Conservation (phyloP, 2,113 vertebrate species). For the Paradoxurus hermaphroditus region DNA sequence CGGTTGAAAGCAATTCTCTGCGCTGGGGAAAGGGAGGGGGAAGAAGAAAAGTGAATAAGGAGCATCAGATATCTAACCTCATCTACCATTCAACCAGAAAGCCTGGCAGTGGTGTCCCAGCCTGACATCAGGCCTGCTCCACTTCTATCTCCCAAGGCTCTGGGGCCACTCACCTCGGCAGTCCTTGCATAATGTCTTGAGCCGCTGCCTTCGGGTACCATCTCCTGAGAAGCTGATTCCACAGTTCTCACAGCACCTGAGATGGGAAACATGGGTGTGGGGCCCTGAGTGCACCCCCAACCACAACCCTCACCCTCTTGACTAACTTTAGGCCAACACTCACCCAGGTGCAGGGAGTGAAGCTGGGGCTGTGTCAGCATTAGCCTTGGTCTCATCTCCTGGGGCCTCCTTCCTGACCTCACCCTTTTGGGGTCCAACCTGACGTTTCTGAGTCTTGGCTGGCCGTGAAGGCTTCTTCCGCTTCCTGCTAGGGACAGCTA, state of each 20-base stretch:
- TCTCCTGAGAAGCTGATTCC: conserved; percentile 72
- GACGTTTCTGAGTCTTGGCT: conserved; percentile 40
- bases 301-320: neutral
- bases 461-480: conserved; percentile 60
- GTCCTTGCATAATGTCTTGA: conserved; percentile 76
- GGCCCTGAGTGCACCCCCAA: neutral
- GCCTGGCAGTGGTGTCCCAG: neutral
- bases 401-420: conserved; percentile 53
- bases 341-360: conserved; percentile 58
- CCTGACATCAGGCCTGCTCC: neutral
- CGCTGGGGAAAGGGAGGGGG: conserved; percentile 33
- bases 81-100: neutral
- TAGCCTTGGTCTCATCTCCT: neutral
- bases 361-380: neutral
- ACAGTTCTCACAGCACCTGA: conserved; percentile 80
- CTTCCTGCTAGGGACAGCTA: conserved; percentile 50
- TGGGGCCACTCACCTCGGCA: conserved; percentile 73
- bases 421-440: neutral
- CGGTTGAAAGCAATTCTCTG: conserved; percentile 79
- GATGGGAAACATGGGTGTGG: neutral
- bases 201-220: conserved; percentile 66
- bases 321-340: conserved; percentile 41
- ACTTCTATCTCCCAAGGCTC: neutral
- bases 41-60: neutral
- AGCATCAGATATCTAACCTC: neutral